phyloP scores from a whole-genome alignment of 2,113 vertebrate genomes.

The Cettia cetti region DNA sequence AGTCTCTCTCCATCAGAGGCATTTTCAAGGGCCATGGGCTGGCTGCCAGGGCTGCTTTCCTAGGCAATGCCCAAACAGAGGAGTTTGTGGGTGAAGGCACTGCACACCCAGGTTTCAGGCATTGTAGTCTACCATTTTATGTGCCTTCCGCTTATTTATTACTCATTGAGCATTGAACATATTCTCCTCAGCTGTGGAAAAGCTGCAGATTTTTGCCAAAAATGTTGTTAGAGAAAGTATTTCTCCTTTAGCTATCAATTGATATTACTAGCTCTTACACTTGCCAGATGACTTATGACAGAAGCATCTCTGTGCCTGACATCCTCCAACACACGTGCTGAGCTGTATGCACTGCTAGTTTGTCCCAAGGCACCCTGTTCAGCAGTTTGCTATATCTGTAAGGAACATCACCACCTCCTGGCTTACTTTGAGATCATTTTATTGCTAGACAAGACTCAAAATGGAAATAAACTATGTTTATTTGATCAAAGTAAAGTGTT shows the following conservation, averaged over 20 bases:
- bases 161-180: neutral
- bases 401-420: neutral
- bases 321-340: neutral
- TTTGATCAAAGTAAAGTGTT: neutral
- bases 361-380: neutral
- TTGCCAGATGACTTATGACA: neutral
- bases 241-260: neutral
- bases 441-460: neutral
- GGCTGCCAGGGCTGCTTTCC: neutral
- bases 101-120: fast-evolving
- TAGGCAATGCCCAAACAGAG: neutral
- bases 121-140: neutral
- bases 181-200: neutral
- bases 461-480: neutral
- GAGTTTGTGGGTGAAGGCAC: neutral
- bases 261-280: neutral
- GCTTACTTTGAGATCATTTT: neutral
- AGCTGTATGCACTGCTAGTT: neutral
- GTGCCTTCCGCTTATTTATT: fast-evolving
- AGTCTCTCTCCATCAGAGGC: neutral
- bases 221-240: neutral
- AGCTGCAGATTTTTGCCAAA: neutral
- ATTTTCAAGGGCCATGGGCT: neutral
- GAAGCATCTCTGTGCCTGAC: neutral
- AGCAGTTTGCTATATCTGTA: neutral